Percentiles rank a stretch among this genome's conserved stretches.
phyloP scores from a whole-genome alignment of 2,888 invertebrate genomes.

The Orthosia incerta region DNA sequence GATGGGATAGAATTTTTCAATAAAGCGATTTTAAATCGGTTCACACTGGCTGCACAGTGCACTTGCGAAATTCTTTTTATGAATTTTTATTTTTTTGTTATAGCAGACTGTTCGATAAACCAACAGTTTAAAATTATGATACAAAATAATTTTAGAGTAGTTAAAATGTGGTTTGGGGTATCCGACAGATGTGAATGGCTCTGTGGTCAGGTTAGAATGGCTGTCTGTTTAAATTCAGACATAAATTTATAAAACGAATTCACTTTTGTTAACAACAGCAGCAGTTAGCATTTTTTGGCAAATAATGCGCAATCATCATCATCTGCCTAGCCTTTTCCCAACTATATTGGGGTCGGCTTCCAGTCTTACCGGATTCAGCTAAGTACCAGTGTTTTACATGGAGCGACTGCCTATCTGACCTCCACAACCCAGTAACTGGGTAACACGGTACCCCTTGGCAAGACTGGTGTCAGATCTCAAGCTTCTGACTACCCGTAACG shows the following conservation, averaged over 20 bases:
- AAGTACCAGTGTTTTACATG: too few relatives aligned
- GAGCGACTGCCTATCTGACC: too few relatives aligned
- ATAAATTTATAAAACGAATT: not conserved
- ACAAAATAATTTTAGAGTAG: conserved; percentile 35
- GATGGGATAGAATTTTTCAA: conserved; percentile 69
- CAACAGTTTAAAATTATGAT: conserved; percentile 42
- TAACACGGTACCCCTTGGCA: too few relatives aligned
- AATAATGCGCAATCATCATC: too few relatives aligned
- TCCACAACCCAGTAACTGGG: too few relatives aligned
- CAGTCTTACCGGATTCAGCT: too few relatives aligned
- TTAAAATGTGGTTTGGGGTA: conserved; percentile 39
- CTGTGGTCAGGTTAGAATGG: conserved; percentile 34
- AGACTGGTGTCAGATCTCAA: too few relatives aligned
- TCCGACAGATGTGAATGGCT: conserved; percentile 42
- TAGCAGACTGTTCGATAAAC: not conserved
- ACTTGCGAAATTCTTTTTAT: conserved; percentile 47
- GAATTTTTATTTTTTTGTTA: conserved; percentile 27
- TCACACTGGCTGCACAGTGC: conserved; percentile 51
- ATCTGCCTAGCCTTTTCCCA: too few relatives aligned
- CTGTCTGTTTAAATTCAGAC: conserved; percentile 5
- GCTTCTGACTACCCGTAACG: too few relatives aligned
- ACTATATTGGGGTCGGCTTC: too few relatives aligned
- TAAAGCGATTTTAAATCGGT: conserved; percentile 58
- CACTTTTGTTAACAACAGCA: not conserved
- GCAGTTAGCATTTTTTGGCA: conserved; percentile 11